Conservation (phyloP, 2,888 invertebrate species). For the Abrostola tripartita region DNA sequence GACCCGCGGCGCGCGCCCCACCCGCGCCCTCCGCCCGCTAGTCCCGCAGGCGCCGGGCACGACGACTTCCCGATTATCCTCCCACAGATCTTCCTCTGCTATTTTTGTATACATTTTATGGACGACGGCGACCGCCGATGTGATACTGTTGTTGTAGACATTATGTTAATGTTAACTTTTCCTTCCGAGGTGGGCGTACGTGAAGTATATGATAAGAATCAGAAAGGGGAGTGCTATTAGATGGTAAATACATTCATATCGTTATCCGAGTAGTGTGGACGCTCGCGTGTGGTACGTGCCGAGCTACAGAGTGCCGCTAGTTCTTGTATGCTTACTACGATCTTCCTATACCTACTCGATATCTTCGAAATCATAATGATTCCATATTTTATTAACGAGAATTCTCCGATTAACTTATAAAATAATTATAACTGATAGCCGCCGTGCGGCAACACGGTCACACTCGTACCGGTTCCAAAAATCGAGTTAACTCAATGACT, state of each 20-base stretch:
- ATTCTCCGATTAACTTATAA: background rate
- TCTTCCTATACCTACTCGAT: slow-evolving; percentile 42
- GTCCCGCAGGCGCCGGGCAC: background rate
- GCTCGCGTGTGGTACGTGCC: slow-evolving; percentile 17
- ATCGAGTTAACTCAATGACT: slow-evolving; percentile 26
- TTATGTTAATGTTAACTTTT: slow-evolving; percentile 46
- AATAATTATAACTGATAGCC: slow-evolving; percentile 11
- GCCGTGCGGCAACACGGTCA: slow-evolving; percentile 20
- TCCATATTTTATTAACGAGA: slow-evolving; percentile 9
- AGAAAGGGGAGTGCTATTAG: slow-evolving; percentile 66
- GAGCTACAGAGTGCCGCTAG: slow-evolving; percentile 31
- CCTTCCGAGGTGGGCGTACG: slow-evolving; percentile 75
- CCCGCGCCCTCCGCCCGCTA: background rate
- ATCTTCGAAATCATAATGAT: slow-evolving; percentile 28
- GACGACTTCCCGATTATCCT: slow-evolving; percentile 10
- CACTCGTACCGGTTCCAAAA: slow-evolving; percentile 10
- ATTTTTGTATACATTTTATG: slow-evolving; percentile 45
- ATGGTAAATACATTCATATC: slow-evolving; percentile 67
- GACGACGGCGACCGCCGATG: slow-evolving; percentile 29
- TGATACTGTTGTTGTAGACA: slow-evolving; percentile 39
- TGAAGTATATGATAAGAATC: slow-evolving; percentile 69
- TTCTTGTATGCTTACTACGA: slow-evolving; percentile 30
- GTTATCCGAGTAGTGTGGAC: slow-evolving; percentile 17
- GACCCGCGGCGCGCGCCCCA: slow-evolving; percentile 52
- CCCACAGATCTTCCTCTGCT: slow-evolving; percentile 47